A percentile compares a stretch with the other conserved stretches of the same genome.
Conservation (phyloP, 2,888 invertebrate genomes). For the Caenorhabditis doughertyi region DNA sequence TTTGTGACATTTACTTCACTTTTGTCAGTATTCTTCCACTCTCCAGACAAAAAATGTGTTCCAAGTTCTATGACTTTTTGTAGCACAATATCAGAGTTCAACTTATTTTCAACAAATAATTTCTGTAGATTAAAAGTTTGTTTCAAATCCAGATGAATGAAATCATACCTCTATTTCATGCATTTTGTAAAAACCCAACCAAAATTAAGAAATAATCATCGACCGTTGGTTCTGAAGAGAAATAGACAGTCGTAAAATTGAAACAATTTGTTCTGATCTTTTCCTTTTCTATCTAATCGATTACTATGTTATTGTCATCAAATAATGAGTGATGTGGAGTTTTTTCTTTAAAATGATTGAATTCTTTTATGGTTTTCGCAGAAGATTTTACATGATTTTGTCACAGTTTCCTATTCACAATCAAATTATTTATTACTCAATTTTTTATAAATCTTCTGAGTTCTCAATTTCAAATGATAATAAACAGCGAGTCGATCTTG, state of each 20-base stretch:
- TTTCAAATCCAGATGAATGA: neutral
- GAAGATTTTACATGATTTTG: too few relatives aligned
- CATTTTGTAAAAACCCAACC: neutral
- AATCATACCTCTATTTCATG: constrained; percentile 1
- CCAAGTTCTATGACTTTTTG: constrained; percentile 14
- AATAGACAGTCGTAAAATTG: neutral
- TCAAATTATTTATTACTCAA: neutral
- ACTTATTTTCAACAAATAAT: constrained; percentile 2
- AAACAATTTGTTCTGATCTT: neutral
- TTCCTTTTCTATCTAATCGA: too few relatives aligned
- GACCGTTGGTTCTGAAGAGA: neutral
- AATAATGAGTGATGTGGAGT: too few relatives aligned
- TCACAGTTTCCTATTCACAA: too few relatives aligned
- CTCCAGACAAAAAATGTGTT: neutral
- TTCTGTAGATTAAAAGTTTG: neutral
- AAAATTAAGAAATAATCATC: neutral
- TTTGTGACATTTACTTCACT: constrained; percentile 3
- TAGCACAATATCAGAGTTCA: neutral
- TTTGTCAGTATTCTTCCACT: constrained; percentile 7
- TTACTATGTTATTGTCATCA: too few relatives aligned
- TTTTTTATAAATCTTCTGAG: constrained; percentile 21
- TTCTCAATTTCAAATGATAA: constrained; percentile 32
- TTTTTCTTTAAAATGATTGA: too few relatives aligned
- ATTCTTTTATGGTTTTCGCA: too few relatives aligned
- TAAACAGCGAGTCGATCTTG: constrained; percentile 32